Percentiles rank a stretch among this genome's conserved stretches.
These are phyloP conservation scores for Trichechus manatus DNA, from an alignment of 2,113 vertebrate genomes.

Conservation along the genomic window DNA sequence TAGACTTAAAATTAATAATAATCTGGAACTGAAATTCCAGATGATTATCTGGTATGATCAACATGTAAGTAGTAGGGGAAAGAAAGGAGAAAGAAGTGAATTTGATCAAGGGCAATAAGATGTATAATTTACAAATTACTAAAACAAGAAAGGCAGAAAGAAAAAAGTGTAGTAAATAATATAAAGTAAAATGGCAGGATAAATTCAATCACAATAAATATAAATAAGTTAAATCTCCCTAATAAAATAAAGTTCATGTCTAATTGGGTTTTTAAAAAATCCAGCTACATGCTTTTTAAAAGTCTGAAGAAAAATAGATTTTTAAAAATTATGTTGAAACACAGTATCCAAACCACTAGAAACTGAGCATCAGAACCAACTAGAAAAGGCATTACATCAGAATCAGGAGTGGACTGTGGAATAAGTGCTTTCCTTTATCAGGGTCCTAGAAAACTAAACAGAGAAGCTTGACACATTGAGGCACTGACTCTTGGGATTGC, in stretches of 20 bases:
- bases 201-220: background rate
- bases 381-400: background rate
- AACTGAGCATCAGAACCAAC: background rate
- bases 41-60: background rate
- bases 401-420: background rate
- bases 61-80: background rate
- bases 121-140: background rate
- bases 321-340: background rate
- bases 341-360: background rate
- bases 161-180: background rate
- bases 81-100: background rate
- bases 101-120: constrained; percentile 3
- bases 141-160: constrained; percentile 5
- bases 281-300: background rate
- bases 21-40: background rate
- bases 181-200: constrained; percentile 5
- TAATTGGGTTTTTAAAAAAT: background rate
- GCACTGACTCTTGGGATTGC: background rate
- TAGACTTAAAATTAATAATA: background rate
- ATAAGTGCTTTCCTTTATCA: background rate
- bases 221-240: background rate
- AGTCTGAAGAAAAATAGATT: background rate
- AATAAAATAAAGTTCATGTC: background rate
- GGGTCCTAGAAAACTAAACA: background rate
- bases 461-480: background rate